Conservation (phyloP, 2,797 vertebrate genomes). For the Euthynnus affinis region DNA sequence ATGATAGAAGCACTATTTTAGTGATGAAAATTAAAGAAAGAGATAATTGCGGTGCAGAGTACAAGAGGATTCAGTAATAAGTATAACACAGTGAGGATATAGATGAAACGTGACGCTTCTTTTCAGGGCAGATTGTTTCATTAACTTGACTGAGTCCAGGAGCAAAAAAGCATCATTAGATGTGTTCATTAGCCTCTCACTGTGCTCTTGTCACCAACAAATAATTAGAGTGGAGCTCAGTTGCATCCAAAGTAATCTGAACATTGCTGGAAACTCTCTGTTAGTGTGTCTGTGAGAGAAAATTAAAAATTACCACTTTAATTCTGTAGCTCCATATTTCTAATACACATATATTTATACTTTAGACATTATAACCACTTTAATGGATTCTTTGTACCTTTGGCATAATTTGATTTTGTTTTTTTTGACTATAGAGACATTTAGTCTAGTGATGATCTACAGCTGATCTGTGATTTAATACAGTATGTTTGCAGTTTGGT, state of each 20-base stretch:
- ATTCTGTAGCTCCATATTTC: background rate
- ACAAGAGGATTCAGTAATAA: conserved; percentile 8
- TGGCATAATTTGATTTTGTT: too few species aligned
- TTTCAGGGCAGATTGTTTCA: conserved; percentile 53
- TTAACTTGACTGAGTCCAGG: conserved; percentile 63
- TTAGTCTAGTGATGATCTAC: too few species aligned
- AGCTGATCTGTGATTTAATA: background rate
- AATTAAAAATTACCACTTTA: background rate
- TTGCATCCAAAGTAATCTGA: conserved; percentile 57
- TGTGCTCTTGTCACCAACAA: conserved; percentile 73
- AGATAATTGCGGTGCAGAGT: background rate
- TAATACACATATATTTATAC: background rate
- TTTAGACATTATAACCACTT: too few species aligned
- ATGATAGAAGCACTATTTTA: background rate
- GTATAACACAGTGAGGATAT: conserved; percentile 9
- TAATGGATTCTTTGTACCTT: too few species aligned
- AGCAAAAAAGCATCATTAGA: conserved; percentile 72
- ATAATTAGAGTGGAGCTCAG: conserved; percentile 72
- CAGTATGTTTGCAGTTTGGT: background rate
- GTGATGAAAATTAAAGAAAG: background rate
- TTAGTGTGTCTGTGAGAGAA: background rate
- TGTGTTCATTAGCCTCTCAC: conserved; percentile 78
- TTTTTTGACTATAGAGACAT: too few species aligned
- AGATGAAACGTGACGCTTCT: conserved; percentile 26
- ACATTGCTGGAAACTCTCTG: conserved; percentile 8